phyloP scores from a whole-genome alignment of 2,113 vertebrate genomes.

The Nematolebias whitei region DNA sequence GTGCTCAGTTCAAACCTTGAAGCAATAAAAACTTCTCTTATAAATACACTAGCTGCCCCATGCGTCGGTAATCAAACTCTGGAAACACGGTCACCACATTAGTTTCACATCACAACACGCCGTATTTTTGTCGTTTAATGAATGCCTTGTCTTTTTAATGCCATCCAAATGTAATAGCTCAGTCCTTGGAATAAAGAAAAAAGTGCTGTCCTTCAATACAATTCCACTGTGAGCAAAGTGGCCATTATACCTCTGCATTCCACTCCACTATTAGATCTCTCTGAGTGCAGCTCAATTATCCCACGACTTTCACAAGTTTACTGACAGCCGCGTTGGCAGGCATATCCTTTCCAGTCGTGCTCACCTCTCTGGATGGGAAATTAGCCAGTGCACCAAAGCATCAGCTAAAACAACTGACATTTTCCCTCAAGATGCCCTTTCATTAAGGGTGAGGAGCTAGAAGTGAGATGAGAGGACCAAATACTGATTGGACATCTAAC shows the following conservation, averaged over 20 bases:
- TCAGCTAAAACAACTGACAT: slow-evolving; percentile 66
- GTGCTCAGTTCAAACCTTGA: background rate
- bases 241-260: slow-evolving; percentile 71
- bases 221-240: slow-evolving; percentile 72
- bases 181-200: slow-evolving; percentile 67
- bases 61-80: slow-evolving; percentile 1
- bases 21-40: background rate
- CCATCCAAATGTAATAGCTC: slow-evolving; percentile 63
- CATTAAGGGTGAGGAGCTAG: slow-evolving; percentile 52
- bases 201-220: slow-evolving; percentile 60
- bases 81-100: slow-evolving; percentile 3
- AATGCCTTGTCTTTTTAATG: slow-evolving; percentile 56
- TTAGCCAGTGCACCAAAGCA: slow-evolving; percentile 65
- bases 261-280: slow-evolving; percentile 58
- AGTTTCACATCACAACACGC: slow-evolving; percentile 29
- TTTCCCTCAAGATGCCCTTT: slow-evolving; percentile 64
- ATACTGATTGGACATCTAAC: slow-evolving; percentile 17
- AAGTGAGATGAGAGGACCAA: slow-evolving; percentile 37
- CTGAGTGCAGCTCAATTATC: slow-evolving; percentile 75
- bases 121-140: slow-evolving; percentile 54
- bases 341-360: slow-evolving; percentile 73
- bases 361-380: slow-evolving; percentile 70
- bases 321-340: slow-evolving; percentile 80
- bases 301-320: slow-evolving; percentile 56
- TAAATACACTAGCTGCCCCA: background rate